These are phyloP conservation scores for Drosophila lutescens DNA, from an alignment of 2,888 invertebrate species.

Conservation along the genomic window DNA sequence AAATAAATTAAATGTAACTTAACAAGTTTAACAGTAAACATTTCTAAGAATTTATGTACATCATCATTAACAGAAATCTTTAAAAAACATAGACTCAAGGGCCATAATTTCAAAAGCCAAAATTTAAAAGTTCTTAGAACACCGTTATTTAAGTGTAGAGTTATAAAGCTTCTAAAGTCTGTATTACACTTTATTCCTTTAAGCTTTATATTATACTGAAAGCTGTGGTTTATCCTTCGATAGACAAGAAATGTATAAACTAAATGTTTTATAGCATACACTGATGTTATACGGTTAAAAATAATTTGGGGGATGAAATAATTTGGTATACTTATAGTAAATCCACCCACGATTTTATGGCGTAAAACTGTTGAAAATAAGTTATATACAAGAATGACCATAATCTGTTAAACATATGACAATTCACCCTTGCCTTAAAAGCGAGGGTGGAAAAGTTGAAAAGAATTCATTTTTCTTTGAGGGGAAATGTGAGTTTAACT, in stretches of 20 bases:
- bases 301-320: background rate
- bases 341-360: background rate
- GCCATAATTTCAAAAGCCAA: background rate
- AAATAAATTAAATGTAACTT: no score
- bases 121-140: background rate
- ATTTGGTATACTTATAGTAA: background rate
- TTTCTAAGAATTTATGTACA: no score
- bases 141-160: background rate
- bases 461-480: slow-evolving; percentile 1
- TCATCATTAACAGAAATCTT: no score
- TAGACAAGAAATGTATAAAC: no score
- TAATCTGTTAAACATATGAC: background rate
- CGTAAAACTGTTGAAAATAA: no score
- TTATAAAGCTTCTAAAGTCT: background rate
- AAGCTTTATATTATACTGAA: background rate
- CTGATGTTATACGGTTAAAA: background rate
- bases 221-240: background rate
- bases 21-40: no score
- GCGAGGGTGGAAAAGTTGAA: background rate
- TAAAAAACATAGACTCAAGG: background rate
- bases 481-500: slow-evolving; percentile 5
- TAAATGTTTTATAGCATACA: background rate
- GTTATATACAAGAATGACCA: no score
- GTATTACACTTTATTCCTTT: background rate
- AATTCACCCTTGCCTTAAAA: background rate